Percentiles rank a stretch among this genome's conserved stretches.
Conservation (phyloP, 2,888 invertebrate genomes). For the Cecidostiba fungosa region DNA sequence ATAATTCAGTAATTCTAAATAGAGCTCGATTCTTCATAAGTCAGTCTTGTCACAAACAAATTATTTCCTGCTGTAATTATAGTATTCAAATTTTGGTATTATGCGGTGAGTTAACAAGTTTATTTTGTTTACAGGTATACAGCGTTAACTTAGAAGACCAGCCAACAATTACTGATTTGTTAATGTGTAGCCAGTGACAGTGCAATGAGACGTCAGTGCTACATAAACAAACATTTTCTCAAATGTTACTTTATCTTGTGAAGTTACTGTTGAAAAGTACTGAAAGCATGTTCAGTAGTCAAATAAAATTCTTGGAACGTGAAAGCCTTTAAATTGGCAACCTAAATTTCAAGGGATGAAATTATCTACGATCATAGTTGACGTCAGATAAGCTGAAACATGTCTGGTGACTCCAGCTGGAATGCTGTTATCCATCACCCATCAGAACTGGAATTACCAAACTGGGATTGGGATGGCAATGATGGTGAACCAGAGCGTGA, state of each 20-base stretch:
- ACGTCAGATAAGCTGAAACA: constrained; percentile 72
- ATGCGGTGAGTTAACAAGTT: neutral
- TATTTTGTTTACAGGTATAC: neutral
- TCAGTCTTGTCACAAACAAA: neutral
- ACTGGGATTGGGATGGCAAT: constrained; percentile 80
- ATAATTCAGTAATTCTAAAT: too few relatives aligned
- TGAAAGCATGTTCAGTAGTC: constrained; percentile 37
- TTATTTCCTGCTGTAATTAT: neutral
- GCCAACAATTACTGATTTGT: neutral
- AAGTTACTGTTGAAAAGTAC: constrained; percentile 30
- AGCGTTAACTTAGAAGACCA: neutral
- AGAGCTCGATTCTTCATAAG: neutral
- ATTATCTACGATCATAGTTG: constrained; percentile 70
- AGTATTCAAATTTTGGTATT: neutral
- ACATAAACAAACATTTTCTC: neutral
- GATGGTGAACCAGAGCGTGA: constrained; percentile 84
- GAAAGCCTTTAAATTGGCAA: constrained; percentile 36
- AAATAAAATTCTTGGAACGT: constrained; percentile 36
- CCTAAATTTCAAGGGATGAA: constrained; percentile 72
- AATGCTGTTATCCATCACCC: constrained; percentile 83
- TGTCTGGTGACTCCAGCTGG: constrained; percentile 81
- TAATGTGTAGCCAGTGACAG: constrained; percentile 9
- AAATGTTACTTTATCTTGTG: constrained; percentile 33
- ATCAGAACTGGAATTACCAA: constrained; percentile 80
- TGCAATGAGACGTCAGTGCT: constrained; percentile 52